Conservation (phyloP, 92 coral and sea anemone species). For the Epizoanthus fatuus region DNA sequence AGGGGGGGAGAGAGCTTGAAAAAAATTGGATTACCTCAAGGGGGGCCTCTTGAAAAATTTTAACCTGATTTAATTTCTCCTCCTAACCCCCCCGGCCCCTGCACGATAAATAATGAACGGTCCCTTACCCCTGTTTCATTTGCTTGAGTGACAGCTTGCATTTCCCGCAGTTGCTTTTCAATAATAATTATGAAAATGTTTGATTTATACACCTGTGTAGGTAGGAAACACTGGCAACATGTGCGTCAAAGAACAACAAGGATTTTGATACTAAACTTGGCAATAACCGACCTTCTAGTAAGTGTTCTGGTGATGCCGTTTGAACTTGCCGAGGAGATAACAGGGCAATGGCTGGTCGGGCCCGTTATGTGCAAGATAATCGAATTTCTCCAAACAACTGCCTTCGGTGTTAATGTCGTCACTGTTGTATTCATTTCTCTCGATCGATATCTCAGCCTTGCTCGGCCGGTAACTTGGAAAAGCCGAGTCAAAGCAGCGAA, state of each 20-base stretch:
- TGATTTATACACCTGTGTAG: neutral
- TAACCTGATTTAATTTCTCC: no score
- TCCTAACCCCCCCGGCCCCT: no score
- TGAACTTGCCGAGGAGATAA: neutral
- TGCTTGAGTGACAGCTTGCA: no score
- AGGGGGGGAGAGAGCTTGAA: no score
- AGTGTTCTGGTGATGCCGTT: neutral
- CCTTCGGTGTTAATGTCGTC: constrained; percentile 68
- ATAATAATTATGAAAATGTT: neutral
- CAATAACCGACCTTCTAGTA: neutral
- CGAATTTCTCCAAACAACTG: constrained; percentile 72
- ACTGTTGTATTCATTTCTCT: constrained; percentile 79
- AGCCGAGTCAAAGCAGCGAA: constrained; percentile 55
- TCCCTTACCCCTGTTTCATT: no score
- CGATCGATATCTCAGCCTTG: constrained; percentile 78
- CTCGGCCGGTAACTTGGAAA: constrained; percentile 66
- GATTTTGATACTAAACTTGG: constrained; percentile 7
- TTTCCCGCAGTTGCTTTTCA: no score
- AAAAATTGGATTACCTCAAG: no score
- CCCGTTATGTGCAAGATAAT: constrained; percentile 58
- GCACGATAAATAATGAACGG: no score
- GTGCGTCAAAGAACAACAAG: neutral
- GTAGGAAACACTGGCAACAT: constrained; percentile 6
- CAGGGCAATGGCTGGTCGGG: constrained; percentile 69
- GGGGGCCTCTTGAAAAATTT: no score